These are phyloP conservation scores for Parazoanthus darwini DNA, from an alignment of 92 coral and sea anemone species.

Conservation along the genomic window DNA sequence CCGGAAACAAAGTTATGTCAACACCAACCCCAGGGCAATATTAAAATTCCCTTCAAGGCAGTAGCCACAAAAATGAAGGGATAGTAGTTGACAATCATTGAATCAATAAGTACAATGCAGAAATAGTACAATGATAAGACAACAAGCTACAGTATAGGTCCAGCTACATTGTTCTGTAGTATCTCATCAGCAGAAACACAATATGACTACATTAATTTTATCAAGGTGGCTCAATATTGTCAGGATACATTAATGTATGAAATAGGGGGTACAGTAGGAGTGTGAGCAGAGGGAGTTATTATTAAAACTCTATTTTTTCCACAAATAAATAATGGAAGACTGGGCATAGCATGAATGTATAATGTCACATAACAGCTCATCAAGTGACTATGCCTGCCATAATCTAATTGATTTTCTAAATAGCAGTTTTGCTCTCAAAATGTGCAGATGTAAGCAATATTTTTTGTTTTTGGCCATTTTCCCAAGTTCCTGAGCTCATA, in stretches of 20 bases:
- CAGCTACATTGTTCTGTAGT: background rate
- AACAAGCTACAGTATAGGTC: too few species aligned
- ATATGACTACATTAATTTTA: too few species aligned
- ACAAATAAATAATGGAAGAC: conserved; percentile 8
- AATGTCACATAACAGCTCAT: conserved; percentile 1
- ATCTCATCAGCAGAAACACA: background rate
- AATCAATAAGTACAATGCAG: too few species aligned
- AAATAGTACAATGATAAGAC: too few species aligned
- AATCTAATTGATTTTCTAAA: background rate
- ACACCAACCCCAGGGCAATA: too few species aligned
- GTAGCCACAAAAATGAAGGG: too few species aligned
- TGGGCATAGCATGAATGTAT: background rate
- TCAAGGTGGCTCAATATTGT: background rate
- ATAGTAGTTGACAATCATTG: too few species aligned
- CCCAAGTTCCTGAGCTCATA: background rate
- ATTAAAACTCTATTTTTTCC: conserved; percentile 17
- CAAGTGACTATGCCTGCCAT: too few species aligned
- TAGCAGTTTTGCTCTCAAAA: background rate
- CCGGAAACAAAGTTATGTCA: background rate
- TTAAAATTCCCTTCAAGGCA: too few species aligned
- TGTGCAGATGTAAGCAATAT: background rate
- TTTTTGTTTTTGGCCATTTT: background rate
- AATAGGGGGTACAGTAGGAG: background rate
- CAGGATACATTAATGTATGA: background rate
- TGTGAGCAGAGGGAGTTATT: conserved; percentile 5